phyloP scores from a whole-genome alignment of 2,797 vertebrate species.

The Cyprinella venusta region DNA sequence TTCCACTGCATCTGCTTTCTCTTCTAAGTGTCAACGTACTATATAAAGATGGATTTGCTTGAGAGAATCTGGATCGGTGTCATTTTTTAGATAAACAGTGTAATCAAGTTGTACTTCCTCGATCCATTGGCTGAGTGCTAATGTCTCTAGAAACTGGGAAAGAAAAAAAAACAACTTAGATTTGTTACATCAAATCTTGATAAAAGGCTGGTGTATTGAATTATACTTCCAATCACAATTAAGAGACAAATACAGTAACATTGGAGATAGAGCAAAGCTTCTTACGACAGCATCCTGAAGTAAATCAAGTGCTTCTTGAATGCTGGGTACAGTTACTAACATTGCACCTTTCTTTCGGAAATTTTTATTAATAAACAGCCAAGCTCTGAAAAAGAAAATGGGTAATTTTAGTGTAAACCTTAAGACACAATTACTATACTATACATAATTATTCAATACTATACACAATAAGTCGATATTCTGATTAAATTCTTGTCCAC shows the following conservation, averaged over 20 bases:
- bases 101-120: slow-evolving; percentile 85
- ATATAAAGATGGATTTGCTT: slow-evolving; percentile 90
- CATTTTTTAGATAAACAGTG: slow-evolving; percentile 75
- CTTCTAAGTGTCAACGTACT: slow-evolving; percentile 75
- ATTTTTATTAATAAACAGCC: slow-evolving; percentile 83
- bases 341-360: slow-evolving; percentile 83
- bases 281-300: slow-evolving; percentile 79
- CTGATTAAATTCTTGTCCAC: background rate
- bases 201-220: background rate
- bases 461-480: background rate
- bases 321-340: slow-evolving; percentile 86
- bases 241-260: background rate
- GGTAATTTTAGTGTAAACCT: background rate
- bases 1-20: slow-evolving; percentile 6
- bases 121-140: slow-evolving; percentile 81
- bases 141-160: slow-evolving; percentile 71
- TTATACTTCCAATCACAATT: background rate
- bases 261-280: background rate
- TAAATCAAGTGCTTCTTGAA: slow-evolving; percentile 81
- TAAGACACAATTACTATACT: background rate
- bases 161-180: background rate
- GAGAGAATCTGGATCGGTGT: slow-evolving; percentile 82
- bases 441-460: background rate
- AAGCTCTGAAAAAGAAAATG: slow-evolving; percentile 78
- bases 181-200: background rate